Percentiles rank a stretch among this genome's conserved stretches.
Conservation (phyloP, 2,797 vertebrate species). For the Falco peregrinus region DNA sequence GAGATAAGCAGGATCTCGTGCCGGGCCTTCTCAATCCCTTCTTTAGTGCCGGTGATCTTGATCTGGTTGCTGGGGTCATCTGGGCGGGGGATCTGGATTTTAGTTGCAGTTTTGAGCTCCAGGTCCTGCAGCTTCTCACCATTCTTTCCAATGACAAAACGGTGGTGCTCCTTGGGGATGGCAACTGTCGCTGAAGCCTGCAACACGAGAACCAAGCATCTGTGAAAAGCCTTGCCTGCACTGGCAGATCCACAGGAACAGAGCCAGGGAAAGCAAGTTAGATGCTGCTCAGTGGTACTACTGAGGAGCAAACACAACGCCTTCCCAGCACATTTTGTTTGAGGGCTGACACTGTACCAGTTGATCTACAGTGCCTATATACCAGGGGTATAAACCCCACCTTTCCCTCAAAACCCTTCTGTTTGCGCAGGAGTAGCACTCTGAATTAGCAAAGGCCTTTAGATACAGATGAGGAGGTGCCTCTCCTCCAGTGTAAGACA, state of each 20-base stretch:
- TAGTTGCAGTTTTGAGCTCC: conserved; percentile 98
- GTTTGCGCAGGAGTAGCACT: not conserved
- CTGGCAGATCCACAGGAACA: not conserved
- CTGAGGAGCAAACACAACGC: not conserved
- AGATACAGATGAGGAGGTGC: not conserved
- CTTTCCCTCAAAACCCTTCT: not conserved
- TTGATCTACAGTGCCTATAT: not conserved
- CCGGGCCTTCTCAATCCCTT: conserved; percentile 97
- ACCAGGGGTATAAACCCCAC: not conserved
- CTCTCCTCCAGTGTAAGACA: not conserved
- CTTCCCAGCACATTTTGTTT: not conserved
- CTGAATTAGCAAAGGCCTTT: not conserved
- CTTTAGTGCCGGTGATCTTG: conserved; percentile 99
- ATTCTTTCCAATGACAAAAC: conserved; percentile 98
- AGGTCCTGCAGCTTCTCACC: conserved; percentile 99
- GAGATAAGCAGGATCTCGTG: conserved; percentile 98
- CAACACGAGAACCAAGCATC: not conserved
- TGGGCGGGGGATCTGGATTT: conserved; percentile 99
- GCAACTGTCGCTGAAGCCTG: conserved; percentile 95
- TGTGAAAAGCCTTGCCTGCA: not conserved
- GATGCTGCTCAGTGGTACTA: not conserved
- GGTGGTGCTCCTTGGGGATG: conserved; percentile 98
- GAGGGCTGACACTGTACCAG: not conserved
- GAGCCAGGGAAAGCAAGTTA: not conserved
- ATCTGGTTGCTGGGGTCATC: conserved; percentile 98